These are phyloP conservation scores for Mormyrus hasselquistii DNA, from an alignment of 2,797 vertebrate genomes.

Conservation along the genomic window DNA sequence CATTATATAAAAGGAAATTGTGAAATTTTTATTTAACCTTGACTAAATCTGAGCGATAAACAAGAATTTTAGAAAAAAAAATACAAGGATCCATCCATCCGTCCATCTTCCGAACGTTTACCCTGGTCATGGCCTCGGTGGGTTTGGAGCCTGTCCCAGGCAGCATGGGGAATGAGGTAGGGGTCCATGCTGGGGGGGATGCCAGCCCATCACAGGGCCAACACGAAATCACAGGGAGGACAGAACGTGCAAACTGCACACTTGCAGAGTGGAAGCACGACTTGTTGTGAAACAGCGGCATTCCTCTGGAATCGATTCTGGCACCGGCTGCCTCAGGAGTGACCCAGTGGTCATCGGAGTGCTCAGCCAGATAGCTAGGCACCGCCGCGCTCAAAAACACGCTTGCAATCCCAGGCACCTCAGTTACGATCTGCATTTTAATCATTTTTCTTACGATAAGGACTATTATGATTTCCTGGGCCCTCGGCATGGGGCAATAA, in stretches of 20 bases:
- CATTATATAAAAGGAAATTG: not conserved
- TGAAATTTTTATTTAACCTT: not conserved
- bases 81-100: not conserved
- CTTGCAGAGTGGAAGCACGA: not conserved
- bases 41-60: not conserved
- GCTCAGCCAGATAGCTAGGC: constrained; percentile 35
- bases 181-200: not conserved
- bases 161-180: not conserved
- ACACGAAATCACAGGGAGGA: not conserved
- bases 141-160: not conserved
- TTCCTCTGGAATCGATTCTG: constrained; percentile 21
- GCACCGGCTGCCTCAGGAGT: not conserved
- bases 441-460: constrained; percentile 8
- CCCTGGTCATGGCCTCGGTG: not conserved
- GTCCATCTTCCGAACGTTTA: not conserved
- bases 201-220: not conserved
- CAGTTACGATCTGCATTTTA: constrained; percentile 4
- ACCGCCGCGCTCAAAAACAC: constrained; percentile 11
- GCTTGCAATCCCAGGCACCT: not conserved
- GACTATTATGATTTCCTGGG: constrained; percentile 3
- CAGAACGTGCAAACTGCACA: not conserved
- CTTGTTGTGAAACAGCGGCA: constrained; percentile 23
- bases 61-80: not conserved
- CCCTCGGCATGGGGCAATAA: not conserved
- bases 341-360: not conserved